These are phyloP conservation scores for Rhinella marina DNA, from an alignment of 2,797 vertebrate genomes.

Conservation along the genomic window DNA sequence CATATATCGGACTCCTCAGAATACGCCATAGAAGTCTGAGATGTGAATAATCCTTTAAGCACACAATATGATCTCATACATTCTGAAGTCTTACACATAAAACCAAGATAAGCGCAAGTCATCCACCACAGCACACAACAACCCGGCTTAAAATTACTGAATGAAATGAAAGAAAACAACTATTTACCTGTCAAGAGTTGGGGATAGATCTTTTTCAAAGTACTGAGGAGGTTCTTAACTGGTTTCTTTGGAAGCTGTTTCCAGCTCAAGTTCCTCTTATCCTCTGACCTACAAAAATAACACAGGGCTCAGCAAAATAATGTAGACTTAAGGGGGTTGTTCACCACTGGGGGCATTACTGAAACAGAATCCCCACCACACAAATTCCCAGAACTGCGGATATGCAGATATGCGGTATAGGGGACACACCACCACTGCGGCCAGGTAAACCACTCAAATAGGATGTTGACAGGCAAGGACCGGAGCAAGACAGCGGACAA, in stretches of 20 bases:
- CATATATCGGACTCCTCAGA: too few relatives aligned
- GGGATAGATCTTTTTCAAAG: slow-evolving; percentile 85
- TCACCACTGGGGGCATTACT: too few relatives aligned
- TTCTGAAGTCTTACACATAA: background rate
- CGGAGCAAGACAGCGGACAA: too few relatives aligned
- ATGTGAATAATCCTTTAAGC: too few relatives aligned
- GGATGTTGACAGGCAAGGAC: too few relatives aligned
- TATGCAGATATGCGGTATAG: too few relatives aligned
- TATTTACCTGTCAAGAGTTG: slow-evolving; percentile 24
- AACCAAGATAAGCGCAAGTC: background rate
- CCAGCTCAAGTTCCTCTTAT: slow-evolving; percentile 91
- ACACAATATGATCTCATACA: background rate
- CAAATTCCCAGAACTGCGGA: too few relatives aligned
- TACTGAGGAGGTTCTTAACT: slow-evolving; percentile 87
- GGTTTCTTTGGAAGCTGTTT: slow-evolving; percentile 98
- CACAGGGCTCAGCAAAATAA: background rate
- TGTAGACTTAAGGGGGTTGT: background rate
- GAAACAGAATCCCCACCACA: too few relatives aligned
- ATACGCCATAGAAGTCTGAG: too few relatives aligned
- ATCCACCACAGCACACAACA: background rate
- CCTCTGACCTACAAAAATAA: slow-evolving; percentile 84
- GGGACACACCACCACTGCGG: too few relatives aligned
- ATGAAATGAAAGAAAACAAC: background rate
- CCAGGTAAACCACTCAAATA: too few relatives aligned
- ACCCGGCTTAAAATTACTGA: background rate